Evolutionary conservation across 2,113 vertebrate genomes (phyloP).

Genomic region (Corvus moneduloides): DNA sequence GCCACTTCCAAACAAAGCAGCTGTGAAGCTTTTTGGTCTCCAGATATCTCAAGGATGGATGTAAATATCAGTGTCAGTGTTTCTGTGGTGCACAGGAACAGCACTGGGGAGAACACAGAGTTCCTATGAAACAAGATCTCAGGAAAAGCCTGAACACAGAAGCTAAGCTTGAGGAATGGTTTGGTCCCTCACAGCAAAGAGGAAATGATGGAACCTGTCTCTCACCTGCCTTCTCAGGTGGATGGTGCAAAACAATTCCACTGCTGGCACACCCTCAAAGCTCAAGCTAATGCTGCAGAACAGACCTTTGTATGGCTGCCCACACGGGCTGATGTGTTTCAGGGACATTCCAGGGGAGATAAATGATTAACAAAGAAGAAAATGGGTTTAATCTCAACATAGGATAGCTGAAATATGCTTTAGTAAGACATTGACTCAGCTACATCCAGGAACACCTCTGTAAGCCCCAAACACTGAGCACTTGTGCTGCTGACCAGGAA

Average conservation of each 20-base stretch:
- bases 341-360: background rate
- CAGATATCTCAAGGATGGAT: background rate
- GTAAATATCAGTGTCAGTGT: background rate
- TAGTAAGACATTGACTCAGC: background rate
- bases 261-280: background rate
- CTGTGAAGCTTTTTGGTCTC: background rate
- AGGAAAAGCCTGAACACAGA: background rate
- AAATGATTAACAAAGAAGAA: background rate
- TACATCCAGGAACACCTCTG: background rate
- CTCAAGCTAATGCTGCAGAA: background rate
- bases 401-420: background rate
- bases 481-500: background rate
- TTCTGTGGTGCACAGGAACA: background rate
- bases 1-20: background rate
- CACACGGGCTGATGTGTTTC: background rate
- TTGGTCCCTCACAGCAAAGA: background rate
- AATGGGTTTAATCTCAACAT: background rate
- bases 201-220: accelerated
- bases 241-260: background rate
- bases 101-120: background rate
- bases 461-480: background rate
- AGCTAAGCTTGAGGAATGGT: background rate
- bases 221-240: background rate
- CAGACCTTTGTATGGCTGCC: background rate
- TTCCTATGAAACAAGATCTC: background rate